A percentile compares a stretch with the other conserved stretches of the same genome.
Evolutionary conservation across 2,888 invertebrate species (phyloP).

Genomic region (Ecdyonurus torrentis): DNA sequence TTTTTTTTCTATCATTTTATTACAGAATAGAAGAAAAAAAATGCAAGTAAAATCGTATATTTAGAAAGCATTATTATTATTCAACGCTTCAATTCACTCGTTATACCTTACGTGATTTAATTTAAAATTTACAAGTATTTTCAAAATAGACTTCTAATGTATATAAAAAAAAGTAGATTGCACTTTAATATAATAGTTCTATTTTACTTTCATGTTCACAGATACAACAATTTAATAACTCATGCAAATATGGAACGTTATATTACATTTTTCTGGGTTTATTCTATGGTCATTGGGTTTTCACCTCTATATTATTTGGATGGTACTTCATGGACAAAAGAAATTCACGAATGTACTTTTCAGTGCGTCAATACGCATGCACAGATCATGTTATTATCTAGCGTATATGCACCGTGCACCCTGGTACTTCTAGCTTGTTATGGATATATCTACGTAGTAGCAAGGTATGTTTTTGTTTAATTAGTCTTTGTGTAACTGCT

Average conservation of each 20-base stretch:
- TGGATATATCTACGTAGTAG: slow-evolving; percentile 42
- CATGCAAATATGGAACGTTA: slow-evolving; percentile 38
- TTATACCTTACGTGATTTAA: no score
- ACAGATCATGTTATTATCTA: slow-evolving; percentile 36
- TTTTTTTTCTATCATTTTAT: no score
- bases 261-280: slow-evolving; percentile 39
- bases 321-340: not conserved
- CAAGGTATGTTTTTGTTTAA: slow-evolving; percentile 26
- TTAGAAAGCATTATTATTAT: no score
- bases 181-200: no score
- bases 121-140: no score
- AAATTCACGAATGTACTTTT: slow-evolving; percentile 31
- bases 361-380: slow-evolving; percentile 32
- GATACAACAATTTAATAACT: slow-evolving; percentile 43
- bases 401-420: slow-evolving; percentile 42
- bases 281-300: slow-evolving; percentile 35
- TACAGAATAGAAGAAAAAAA: no score
- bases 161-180: no score
- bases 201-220: slow-evolving; percentile 13
- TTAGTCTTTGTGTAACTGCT: no score
- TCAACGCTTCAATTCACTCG: no score
- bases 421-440: slow-evolving; percentile 39
- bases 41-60: no score
- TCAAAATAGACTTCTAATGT: no score
- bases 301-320: slow-evolving; percentile 27